Conservation (phyloP, 2,888 invertebrate genomes). For the Willowsia nigromaculata region DNA sequence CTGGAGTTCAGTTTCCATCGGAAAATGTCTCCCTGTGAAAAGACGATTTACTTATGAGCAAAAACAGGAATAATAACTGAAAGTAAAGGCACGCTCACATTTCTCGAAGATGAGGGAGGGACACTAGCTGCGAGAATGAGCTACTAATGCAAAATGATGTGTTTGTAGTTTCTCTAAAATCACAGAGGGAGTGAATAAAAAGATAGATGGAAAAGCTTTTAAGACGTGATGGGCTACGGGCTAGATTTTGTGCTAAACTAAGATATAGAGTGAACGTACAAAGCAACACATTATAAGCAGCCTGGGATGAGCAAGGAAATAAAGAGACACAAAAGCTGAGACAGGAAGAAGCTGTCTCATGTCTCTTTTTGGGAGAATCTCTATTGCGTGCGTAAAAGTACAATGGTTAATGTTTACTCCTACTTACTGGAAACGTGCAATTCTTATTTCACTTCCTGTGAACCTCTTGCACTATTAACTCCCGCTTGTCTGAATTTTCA, state of each 20-base stretch:
- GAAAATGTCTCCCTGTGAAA: not conserved
- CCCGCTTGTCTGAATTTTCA: slow-evolving; percentile 38
- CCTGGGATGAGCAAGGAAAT: not conserved
- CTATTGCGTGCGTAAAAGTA: slow-evolving; percentile 18
- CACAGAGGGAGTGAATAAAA: slow-evolving; percentile 45
- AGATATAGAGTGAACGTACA: not conserved
- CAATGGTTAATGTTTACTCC: not conserved
- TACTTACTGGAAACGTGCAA: slow-evolving; percentile 14
- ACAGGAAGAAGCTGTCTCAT: slow-evolving; percentile 70
- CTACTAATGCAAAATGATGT: slow-evolving; percentile 60
- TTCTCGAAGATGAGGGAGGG: not conserved
- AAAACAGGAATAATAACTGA: slow-evolving; percentile 13
- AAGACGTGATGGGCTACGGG: slow-evolving; percentile 53
- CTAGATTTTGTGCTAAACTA: not conserved
- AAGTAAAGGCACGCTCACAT: slow-evolving; percentile 3
- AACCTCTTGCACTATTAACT: slow-evolving; percentile 56
- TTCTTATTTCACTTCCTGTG: slow-evolving; percentile 31
- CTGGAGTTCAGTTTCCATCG: slow-evolving; percentile 31
- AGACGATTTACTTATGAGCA: not conserved
- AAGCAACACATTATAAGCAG: not conserved
- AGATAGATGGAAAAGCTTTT: slow-evolving; percentile 69
- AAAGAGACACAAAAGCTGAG: slow-evolving; percentile 21
- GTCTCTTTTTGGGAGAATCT: slow-evolving; percentile 60
- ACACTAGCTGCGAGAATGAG: not conserved
- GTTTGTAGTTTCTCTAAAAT: slow-evolving; percentile 69